Base-by-base conservation (phyloP, 1,140 invertebrate species). In the Nixonia krombeini region DNA sequence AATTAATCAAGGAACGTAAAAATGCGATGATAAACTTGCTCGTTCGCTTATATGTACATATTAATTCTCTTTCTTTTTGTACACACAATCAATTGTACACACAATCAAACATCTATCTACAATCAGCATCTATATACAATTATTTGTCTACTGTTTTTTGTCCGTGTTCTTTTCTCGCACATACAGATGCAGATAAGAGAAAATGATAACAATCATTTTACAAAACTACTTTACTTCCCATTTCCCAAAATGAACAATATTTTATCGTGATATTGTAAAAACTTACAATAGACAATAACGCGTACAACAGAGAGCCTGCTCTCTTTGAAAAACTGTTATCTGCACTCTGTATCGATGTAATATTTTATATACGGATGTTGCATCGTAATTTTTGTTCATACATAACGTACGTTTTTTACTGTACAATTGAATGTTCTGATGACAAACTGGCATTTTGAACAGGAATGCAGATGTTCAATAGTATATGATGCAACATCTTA, bases 101-200 rank as follows among this genome's bases (percentile, higher is more conserved):
- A 26, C 56, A 62, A 61, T 29, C 61, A 61, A 58, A 58, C 38
- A 58, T 53, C 49, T 25, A 63, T 57, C 56, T 68, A 67, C 53
- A 47, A 33, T 63, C 58, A 61, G 29, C 51, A 51, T 49, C 44
- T 61, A 59, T 52, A 55, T 51, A 40, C 46, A 68, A 58, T 52
- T 49, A 66, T 29, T 59, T 45, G 50, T 66, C 9, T 31, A 31
- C 29, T 52, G 35, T 53, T 61, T 51, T 67, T 55, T 67, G 51
- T 59, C 53, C 33, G 57, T 47, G 21, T 62, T 62, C 62, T 12
- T 61, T 37, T 25, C 52, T 44, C 56, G 28, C 15, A 47, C 21
- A 40, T 42, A 17, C 37, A 33, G 26, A 25, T 28, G 37, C 64
- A 31, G 56, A 67, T 38, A 44, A 67, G 49, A 35, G 16, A 8